These are phyloP conservation scores for Burhinus bistriatus DNA, from an alignment of 2,113 vertebrate species.

Conservation along the genomic window DNA sequence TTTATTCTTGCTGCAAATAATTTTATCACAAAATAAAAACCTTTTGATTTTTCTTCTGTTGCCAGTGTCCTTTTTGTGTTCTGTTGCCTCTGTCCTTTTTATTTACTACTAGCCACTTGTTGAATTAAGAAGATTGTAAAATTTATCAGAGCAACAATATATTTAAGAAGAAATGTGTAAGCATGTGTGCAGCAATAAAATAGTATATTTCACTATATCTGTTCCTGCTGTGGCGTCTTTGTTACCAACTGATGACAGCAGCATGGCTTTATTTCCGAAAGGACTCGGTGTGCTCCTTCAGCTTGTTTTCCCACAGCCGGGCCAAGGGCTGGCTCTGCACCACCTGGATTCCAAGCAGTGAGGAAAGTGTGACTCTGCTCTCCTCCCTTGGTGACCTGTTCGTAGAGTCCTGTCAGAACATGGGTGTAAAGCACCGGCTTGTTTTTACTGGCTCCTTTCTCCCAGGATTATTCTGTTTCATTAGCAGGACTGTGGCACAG, in stretches of 20 bases:
- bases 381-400: not conserved
- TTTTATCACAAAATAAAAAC: slow-evolving; percentile 17
- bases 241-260: not conserved
- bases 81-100: slow-evolving; percentile 13
- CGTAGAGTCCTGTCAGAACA: not conserved
- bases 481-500: not conserved
- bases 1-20: slow-evolving; percentile 33
- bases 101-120: slow-evolving; percentile 8
- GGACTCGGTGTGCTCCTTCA: not conserved
- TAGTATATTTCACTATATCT: slow-evolving; percentile 53
- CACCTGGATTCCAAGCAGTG: not conserved
- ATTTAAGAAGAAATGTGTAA: slow-evolving; percentile 59
- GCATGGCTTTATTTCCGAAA: not conserved
- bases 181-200: slow-evolving; percentile 73
- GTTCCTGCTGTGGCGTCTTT: not conserved
- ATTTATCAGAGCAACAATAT: slow-evolving; percentile 40
- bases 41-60: slow-evolving; percentile 17
- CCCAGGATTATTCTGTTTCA: not conserved
- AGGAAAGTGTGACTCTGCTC: not conserved
- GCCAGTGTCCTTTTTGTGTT: slow-evolving; percentile 14
- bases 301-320: not conserved
- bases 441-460: not conserved
- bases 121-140: slow-evolving; percentile 54
- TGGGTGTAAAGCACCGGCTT: not conserved
- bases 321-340: not conserved